Evolutionary conservation across 2,113 vertebrate species (phyloP), one percentile per base, ranked within the genome.

Genomic region (Pygoscelis adeliae): DNA sequence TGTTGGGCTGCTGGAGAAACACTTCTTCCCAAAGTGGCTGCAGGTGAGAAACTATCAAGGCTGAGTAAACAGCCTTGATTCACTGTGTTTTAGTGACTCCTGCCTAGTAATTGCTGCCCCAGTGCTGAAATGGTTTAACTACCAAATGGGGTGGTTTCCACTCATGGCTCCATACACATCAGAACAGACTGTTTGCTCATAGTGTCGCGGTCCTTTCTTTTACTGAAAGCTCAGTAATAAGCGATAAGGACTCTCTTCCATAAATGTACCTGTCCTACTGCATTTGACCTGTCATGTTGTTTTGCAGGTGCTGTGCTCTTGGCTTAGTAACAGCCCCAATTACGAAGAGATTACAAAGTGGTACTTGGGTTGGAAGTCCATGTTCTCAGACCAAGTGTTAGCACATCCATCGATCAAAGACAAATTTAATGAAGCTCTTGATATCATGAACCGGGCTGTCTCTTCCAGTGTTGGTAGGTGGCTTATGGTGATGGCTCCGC

Each of bases 301-400:
- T 72, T 83, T 93, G 29, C 96, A 99, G 99, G 99, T 99, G 69
- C 97, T 99, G 76, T 99, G 99, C 95, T 99, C 99, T 22, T 99
- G 99, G 99, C 98, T 99, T 66, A 99, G 99, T 95, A 99, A 99
- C 97, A 99, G 98, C 97, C 99, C 99, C 22, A 99, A 99, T 91
- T 99, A 99, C 0, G 99, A 99, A 84, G 99, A 99, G 98, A 99
- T 99, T 87, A 99, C 99, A 0, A 99, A 99, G 97, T 99, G 99
- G 99, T 99, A 99, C 97, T 98, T 99, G 83, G 99, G 99, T 19
- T 99, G 99, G 99, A 99, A 99, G 96, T 99, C 98, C 90, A 99
- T 99, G 99, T 99, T 99, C 96, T 99, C 99, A 17, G 99, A 99
- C 82, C 98, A 98, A 53, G 98, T 99, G 90, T 84, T 99, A 93